These are phyloP conservation scores for Pseudonaja textilis DNA, from an alignment of 2,113 vertebrate species.

Conservation along the genomic window DNA sequence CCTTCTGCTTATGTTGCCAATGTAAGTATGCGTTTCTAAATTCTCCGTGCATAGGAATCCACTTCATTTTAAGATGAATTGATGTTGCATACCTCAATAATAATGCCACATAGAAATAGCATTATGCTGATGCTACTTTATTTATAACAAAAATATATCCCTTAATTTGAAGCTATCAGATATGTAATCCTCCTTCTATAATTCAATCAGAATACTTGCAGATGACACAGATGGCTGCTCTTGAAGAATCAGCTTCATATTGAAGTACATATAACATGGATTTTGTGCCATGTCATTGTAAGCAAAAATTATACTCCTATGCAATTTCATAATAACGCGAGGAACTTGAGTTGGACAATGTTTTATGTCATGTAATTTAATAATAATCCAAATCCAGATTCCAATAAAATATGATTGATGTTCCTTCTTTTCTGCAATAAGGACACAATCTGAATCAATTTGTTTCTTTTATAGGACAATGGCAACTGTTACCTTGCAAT, in stretches of 20 bases:
- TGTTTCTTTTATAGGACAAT: conserved; percentile 31
- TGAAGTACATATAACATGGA: not conserved
- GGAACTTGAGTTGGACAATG: not conserved
- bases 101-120: not conserved
- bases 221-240: not conserved
- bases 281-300: not conserved
- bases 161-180: not conserved
- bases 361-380: not conserved
- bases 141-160: not conserved
- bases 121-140: not conserved
- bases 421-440: not conserved
- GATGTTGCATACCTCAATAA: not conserved
- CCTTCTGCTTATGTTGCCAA: conserved; percentile 59
- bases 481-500: conserved; percentile 63
- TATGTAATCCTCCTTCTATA: not conserved
- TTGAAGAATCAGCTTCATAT: not conserved
- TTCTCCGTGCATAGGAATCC: not conserved
- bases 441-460: not conserved
- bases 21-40: conserved; percentile 11
- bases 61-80: not conserved
- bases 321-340: not conserved
- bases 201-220: not conserved
- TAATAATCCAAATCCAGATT: not conserved
- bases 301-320: not conserved
- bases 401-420: not conserved